Evolutionary conservation across 64 coral and sea anemone species (phyloP), one percentile per base, ranked within the genome.

Genomic region (Exaiptasia diaphana): DNA sequence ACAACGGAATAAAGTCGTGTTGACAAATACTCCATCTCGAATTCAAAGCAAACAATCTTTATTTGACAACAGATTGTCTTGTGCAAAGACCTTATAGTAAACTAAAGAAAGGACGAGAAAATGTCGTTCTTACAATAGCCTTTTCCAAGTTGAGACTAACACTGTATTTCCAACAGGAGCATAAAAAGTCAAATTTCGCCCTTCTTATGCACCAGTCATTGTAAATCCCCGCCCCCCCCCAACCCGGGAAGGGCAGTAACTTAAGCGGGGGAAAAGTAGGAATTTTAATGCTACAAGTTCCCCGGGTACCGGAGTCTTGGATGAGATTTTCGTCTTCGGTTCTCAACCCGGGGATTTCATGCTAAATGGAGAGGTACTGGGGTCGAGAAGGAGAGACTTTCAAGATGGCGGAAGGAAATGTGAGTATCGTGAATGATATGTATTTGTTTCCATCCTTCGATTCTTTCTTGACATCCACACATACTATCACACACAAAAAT

Each of bases 241-340:
- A 14, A 41, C 65, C 65, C 65, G 36, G 65, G 65, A 31, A 41
- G 38, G 33, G 65, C 65, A 6, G 65, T 31, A 38, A 70, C 65
- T 17, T 38, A 4, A 70, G 43, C 43, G 43, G 43, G 43, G 43
- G 15, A 46, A 46, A 15, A 15, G 43, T 46, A 46, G 6, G 6
- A 46, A 46, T 46, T 46, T 46, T 46, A 8, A 6, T 46, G 8
- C 38, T 38, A 70, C 35, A 31, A 70, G 65, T 70, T 31, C 65
- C 65, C 65, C 32, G 65, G 33, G 38, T 38, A 41, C 65, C 43
- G 32, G 65, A 38, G 65, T 70, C 21, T 70, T 70, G 65, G 65
- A 70, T 70, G 65, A 70, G 36, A 70, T 70, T 70, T 70, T 10
- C 65, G 33, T 70, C 65, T 70, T 70, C 36, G 65, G 65, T 70